Evolutionary conservation across 2,888 invertebrate genomes (phyloP).

Genomic region (Perizoma flavofasciatum): DNA sequence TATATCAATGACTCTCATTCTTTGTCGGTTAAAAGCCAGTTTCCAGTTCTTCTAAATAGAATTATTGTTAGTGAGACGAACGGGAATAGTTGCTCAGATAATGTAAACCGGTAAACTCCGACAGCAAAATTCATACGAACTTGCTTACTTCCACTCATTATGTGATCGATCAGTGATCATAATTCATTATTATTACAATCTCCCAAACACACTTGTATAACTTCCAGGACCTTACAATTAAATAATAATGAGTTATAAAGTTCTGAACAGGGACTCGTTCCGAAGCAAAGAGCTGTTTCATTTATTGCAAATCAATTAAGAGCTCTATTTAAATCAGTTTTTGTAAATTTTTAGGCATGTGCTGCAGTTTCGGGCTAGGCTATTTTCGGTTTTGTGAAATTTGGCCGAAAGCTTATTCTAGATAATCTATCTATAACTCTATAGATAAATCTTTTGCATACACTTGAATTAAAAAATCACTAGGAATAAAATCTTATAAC

Average conservation of each 20-base stretch:
- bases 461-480: too few species aligned
- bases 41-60: too few species aligned
- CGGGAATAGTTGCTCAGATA: too few species aligned
- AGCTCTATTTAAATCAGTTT: slow-evolving; percentile 54
- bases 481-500: too few species aligned
- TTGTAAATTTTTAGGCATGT: slow-evolving; percentile 38
- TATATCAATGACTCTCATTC: too few species aligned
- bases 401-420: slow-evolving; percentile 6
- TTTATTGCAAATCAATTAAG: slow-evolving; percentile 65
- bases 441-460: too few species aligned
- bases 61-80: too few species aligned
- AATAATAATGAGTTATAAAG: slow-evolving; percentile 35
- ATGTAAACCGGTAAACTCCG: too few species aligned
- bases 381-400: slow-evolving; percentile 9
- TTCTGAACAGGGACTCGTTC: slow-evolving; percentile 38
- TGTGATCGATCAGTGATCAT: neutral
- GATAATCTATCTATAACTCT: too few species aligned
- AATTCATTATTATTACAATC: neutral
- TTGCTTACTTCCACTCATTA: too few species aligned
- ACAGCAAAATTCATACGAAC: too few species aligned
- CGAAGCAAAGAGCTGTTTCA: slow-evolving; percentile 43
- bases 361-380: slow-evolving; percentile 4
- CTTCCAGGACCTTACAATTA: slow-evolving; percentile 31
- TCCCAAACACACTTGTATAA: slow-evolving; percentile 18
- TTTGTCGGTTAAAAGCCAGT: too few species aligned